Base-by-base conservation (phyloP, 1,140 invertebrate species). In the Tribolium madens region DNA sequence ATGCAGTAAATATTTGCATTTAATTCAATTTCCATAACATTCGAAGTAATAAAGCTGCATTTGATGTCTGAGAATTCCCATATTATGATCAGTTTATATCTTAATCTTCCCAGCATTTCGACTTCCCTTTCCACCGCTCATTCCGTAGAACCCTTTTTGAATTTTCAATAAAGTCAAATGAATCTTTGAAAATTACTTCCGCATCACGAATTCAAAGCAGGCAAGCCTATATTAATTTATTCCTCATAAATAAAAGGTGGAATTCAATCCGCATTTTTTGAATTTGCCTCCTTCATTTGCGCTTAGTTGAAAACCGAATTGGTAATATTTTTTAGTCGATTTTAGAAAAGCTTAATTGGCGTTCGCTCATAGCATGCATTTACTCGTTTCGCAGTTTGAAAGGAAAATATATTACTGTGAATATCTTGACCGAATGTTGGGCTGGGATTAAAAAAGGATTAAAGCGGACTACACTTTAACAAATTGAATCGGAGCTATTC, bases 381-480 rank as follows among this genome's bases (percentile, higher is more conserved):
- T 60, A 12, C 53, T 10, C 53, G 15, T 52, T 52, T 9, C 18
- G 0, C 53, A 18, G 6, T 26, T 9, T 64, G 57, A 64, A 64
- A 64, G 26, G 26, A 33, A 64, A 64, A 64, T 60, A 60, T 60
- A 60, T 60, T 60, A 60, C 53, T 26, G 53, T 17, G 26, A 60
- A 60, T 64, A 64, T 64, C 57, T 64, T 64, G 57, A 64, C 57
- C 36, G 36, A 42, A 42, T 10, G 36, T n/a, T 42, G 57, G 7
- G 10, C 10, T 18, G 14, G 57, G 26, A 64, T 64, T 64, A 64
- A 64, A 64, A 64, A 64, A 64, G 57, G 57, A 64, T 64, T 64
- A 64, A 33, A 64, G 21, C 26, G 57, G 52, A 21, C 57, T 33
- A 64, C 57, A 64, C 57, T 64, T 42, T 64, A 64, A 33, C 57